Evolutionary conservation across 2,888 invertebrate species (phyloP).

Genomic region (Xiphydria camelus): DNA sequence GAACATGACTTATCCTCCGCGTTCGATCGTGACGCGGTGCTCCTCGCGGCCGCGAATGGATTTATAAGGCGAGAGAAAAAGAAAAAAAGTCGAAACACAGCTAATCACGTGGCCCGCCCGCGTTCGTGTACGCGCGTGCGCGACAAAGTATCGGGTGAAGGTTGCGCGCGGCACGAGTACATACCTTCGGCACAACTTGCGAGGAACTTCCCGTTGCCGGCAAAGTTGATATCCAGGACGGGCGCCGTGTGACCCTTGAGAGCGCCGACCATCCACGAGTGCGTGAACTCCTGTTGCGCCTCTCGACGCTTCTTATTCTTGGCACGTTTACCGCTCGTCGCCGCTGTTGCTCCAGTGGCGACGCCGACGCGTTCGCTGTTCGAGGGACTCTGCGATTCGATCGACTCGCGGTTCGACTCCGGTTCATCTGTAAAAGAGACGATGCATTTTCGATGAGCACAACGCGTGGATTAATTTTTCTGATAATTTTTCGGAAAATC

Average conservation of each 20-base stretch:
- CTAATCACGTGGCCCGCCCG: no score
- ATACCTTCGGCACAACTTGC: slow-evolving; percentile 85
- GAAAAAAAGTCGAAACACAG: slow-evolving; percentile 2
- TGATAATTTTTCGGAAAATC: no score
- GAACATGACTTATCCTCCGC: not conserved
- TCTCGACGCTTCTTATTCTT: slow-evolving; percentile 51
- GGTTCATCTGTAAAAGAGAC: not conserved
- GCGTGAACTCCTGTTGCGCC: slow-evolving; percentile 48
- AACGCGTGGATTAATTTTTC: no score
- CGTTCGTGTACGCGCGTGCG: no score
- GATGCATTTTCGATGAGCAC: not conserved
- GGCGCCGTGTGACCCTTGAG: slow-evolving; percentile 81
- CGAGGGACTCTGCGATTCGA: not conserved
- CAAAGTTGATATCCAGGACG: slow-evolving; percentile 78
- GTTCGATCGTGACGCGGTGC: no score
- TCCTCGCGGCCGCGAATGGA: no score
- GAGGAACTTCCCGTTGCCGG: slow-evolving; percentile 83
- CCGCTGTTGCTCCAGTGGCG: slow-evolving; percentile 32
- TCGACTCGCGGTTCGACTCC: not conserved
- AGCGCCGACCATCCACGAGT: slow-evolving; percentile 74
- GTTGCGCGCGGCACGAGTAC: no score
- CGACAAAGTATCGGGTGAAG: no score
- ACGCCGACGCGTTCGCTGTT: not conserved
- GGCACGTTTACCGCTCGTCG: slow-evolving; percentile 38
- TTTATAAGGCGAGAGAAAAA: slow-evolving; percentile 1